Evolutionary conservation across 1,140 invertebrate species (phyloP).

Genomic region (Zelostemma sp.): DNA sequence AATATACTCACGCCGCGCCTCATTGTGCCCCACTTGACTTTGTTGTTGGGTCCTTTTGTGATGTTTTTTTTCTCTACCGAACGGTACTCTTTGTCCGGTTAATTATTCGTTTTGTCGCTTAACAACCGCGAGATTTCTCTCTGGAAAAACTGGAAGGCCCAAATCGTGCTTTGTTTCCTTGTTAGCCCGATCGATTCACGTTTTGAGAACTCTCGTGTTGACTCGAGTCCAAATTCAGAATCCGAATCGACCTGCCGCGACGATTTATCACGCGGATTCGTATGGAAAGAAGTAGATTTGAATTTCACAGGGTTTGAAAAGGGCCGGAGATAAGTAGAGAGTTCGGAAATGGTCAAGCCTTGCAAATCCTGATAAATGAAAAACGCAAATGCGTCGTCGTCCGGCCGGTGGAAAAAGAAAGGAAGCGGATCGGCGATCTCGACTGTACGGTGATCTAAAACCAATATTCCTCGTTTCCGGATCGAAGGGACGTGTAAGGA

Average conservation of each 20-base stretch:
- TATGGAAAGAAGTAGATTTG: slow-evolving; percentile 9
- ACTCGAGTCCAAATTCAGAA: too few species aligned
- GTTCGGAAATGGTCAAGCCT: slow-evolving; percentile 18
- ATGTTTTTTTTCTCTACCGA: slow-evolving; percentile 49
- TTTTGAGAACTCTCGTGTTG: too few species aligned
- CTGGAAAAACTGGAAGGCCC: slow-evolving; percentile 15
- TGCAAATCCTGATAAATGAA: slow-evolving; percentile 65
- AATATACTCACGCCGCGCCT: slow-evolving; percentile 64
- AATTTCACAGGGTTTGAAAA: background rate
- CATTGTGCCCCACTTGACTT: slow-evolving; percentile 68
- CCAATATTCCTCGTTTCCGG: slow-evolving; percentile 58
- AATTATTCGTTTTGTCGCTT: slow-evolving; percentile 56
- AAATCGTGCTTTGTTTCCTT: slow-evolving; percentile 7
- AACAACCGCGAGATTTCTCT: slow-evolving; percentile 53
- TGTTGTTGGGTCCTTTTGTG: slow-evolving; percentile 65
- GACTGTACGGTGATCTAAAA: slow-evolving; percentile 43
- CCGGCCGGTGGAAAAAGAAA: slow-evolving; percentile 36
- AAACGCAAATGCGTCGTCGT: slow-evolving; percentile 56
- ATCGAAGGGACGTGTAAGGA: slow-evolving; percentile 46
- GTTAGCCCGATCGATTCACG: background rate
- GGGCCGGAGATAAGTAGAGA: background rate
- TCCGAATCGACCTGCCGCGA: too few species aligned
- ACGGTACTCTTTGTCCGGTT: slow-evolving; percentile 51
- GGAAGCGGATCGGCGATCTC: slow-evolving; percentile 24
- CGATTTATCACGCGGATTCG: background rate